Percentiles rank a stretch among this genome's conserved stretches.
Conservation (phyloP, 2,113 vertebrate species). For the Cyprinodon tularosa region DNA sequence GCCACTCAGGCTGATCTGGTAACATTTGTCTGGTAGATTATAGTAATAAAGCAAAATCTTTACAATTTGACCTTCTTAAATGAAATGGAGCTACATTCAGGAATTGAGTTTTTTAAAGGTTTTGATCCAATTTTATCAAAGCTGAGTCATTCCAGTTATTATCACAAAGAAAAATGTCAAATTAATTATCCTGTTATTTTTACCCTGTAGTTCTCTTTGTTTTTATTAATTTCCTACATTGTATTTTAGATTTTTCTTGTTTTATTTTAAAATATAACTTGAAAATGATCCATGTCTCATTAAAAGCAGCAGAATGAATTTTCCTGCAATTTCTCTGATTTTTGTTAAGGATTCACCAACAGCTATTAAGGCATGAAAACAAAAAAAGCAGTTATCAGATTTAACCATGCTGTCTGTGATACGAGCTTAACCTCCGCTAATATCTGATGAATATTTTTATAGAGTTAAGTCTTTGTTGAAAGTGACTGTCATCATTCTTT, state of each 20-base stretch:
- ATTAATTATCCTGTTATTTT: too few relatives aligned
- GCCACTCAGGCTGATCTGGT: constrained; percentile 63
- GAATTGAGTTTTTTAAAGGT: neutral
- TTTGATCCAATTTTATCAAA: neutral
- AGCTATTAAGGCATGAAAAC: constrained; percentile 33
- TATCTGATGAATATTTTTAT: constrained; percentile 13
- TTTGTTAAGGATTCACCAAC: constrained; percentile 10
- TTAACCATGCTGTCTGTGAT: constrained; percentile 20
- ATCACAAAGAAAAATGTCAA: neutral
- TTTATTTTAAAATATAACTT: neutral
- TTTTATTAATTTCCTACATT: neutral
- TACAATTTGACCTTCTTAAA: neutral
- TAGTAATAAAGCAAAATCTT: neutral
- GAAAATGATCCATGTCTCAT: neutral
- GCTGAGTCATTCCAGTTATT: neutral
- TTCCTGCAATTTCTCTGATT: neutral
- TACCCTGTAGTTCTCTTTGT: neutral
- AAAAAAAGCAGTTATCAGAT: constrained; percentile 39
- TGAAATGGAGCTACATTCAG: neutral
- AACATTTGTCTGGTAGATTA: constrained; percentile 25
- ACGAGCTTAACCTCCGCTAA: constrained; percentile 25
- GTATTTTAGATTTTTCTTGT: neutral
- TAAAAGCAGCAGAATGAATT: neutral
- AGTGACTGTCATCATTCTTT: constrained; percentile 58
- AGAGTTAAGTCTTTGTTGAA: constrained; percentile 53